A percentile compares a stretch with the other conserved stretches of the same genome.
Evolutionary conservation across 2,888 invertebrate species (phyloP).

Genomic region (Geophilus truncorum): DNA sequence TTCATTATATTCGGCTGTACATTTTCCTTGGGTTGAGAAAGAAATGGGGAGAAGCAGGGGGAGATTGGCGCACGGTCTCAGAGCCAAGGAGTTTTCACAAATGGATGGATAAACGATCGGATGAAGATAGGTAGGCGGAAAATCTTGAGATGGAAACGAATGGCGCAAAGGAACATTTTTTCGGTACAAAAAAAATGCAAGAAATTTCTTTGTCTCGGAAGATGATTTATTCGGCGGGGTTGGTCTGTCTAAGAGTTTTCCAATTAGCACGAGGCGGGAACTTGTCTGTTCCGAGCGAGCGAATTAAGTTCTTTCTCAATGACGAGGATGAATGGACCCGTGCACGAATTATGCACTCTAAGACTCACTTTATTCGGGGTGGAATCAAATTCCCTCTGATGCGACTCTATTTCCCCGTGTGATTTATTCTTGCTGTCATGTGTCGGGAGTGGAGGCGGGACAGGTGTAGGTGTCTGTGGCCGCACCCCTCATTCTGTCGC

Average conservation of each 20-base stretch:
- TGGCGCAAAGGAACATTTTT: neutral
- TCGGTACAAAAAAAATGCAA: neutral
- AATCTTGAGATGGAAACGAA: neutral
- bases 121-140: constrained; percentile 12
- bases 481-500: neutral
- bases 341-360: constrained; percentile 12
- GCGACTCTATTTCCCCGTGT: constrained; percentile 1
- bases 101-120: constrained; percentile 15
- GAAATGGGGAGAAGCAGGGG: neutral
- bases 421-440: constrained; percentile 5
- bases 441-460: neutral
- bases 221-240: neutral
- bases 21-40: neutral
- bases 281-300: constrained; percentile 20
- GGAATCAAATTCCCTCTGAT: constrained; percentile 16
- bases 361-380: constrained; percentile 16
- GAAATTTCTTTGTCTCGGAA: neutral
- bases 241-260: constrained; percentile 6
- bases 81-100: constrained; percentile 1
- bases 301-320: constrained; percentile 16
- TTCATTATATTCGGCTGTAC: neutral
- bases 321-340: constrained; percentile 20
- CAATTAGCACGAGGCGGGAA: constrained; percentile 20
- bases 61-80: neutral
- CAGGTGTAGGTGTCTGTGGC: constrained; percentile 10